Evolutionary conservation across 1,140 invertebrate species (phyloP).

Genomic region (Lucilia sericata): DNA sequence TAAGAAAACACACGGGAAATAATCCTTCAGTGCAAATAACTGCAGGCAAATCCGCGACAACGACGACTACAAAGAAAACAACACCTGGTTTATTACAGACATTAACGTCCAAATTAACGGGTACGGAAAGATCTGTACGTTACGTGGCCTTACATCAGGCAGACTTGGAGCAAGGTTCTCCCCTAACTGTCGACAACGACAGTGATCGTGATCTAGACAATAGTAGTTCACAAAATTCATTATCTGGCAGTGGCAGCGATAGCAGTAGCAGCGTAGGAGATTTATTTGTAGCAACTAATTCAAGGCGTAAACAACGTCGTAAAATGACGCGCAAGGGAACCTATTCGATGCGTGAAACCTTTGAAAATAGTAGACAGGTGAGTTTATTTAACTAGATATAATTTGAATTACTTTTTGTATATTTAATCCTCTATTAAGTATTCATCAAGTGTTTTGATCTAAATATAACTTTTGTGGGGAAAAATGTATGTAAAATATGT

Average conservation of each 20-base stretch:
- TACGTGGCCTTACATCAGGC: conserved; percentile 43
- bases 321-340: conserved; percentile 39
- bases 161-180: conserved; percentile 14
- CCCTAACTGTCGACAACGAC: not conserved
- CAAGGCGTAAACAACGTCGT: conserved; percentile 30
- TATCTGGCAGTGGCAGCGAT: not conserved
- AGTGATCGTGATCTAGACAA: not conserved
- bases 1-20: not conserved
- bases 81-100: not conserved
- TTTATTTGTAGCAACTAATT: conserved; percentile 30
- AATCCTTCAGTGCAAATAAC: too few species aligned
- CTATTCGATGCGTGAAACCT: conserved; percentile 45
- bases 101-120: not conserved
- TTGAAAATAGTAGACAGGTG: conserved; percentile 44
- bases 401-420: too few species aligned
- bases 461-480: too few species aligned
- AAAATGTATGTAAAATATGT: not conserved
- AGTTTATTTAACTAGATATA: not conserved
- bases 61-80: not conserved
- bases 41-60: too few species aligned
- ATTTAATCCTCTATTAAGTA: not conserved
- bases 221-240: not conserved
- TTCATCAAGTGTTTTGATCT: not conserved
- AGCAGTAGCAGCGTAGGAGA: conserved; percentile 44
- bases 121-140: conserved; percentile 3